Conservation (phyloP, 2,797 vertebrate genomes). For the Myotis myotis region DNA sequence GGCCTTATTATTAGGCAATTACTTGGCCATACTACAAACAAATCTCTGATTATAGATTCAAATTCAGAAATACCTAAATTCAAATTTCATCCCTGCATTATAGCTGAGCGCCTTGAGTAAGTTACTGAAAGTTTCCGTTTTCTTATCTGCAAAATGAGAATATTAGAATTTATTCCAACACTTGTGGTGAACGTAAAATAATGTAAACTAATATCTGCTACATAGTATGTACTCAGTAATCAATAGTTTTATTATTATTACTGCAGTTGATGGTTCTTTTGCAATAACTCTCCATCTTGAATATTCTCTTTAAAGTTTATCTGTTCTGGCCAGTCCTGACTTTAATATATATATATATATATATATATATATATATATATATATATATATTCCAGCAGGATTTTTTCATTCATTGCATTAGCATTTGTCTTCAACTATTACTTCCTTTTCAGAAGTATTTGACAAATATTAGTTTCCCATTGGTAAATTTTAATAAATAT, state of each 20-base stretch:
- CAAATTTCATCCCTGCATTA: background rate
- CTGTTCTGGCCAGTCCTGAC: background rate
- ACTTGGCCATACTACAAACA: background rate
- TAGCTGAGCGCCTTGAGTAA: background rate
- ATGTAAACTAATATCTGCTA: background rate
- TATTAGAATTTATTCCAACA: background rate
- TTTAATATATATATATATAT: background rate
- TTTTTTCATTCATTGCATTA: background rate
- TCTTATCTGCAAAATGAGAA: background rate
- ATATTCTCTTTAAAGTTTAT: background rate
- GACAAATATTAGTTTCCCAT: background rate
- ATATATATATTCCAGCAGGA: rapidly evolving
- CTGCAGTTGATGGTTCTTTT: background rate
- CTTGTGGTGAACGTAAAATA: background rate
- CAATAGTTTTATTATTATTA: background rate
- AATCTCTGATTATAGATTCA: background rate
- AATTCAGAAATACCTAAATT: background rate
- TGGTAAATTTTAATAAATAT: background rate
- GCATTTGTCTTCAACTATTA: background rate
- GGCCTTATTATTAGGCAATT: background rate
- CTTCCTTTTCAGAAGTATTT: background rate
- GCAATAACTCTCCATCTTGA: background rate
- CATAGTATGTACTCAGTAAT: background rate
- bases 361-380: background rate
- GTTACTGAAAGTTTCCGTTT: background rate